Percentiles rank a stretch among this genome's conserved stretches.
Evolutionary conservation across 2,797 vertebrate genomes (phyloP).

Genomic region (Erithacus rubecula): DNA sequence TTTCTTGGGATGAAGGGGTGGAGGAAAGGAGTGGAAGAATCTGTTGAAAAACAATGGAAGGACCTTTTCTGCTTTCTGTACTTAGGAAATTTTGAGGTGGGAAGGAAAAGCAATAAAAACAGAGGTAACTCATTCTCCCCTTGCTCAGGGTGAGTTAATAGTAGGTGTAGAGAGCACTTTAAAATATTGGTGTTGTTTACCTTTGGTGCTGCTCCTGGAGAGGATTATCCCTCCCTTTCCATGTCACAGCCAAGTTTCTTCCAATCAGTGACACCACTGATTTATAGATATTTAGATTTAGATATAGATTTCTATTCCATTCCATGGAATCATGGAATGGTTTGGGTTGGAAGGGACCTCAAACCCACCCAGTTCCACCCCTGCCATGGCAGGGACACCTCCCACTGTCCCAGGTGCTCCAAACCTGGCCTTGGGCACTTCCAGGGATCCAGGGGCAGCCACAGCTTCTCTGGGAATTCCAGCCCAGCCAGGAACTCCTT

Average conservation of each 20-base stretch:
- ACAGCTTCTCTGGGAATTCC: neutral
- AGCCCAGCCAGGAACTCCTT: neutral
- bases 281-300: neutral
- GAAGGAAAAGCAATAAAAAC: neutral
- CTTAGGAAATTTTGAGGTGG: neutral
- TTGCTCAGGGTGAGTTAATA: neutral
- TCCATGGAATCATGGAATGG: neutral
- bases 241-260: neutral
- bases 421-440: fast-evolving
- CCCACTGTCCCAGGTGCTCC: neutral
- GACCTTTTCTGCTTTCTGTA: neutral
- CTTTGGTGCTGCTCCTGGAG: neutral
- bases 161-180: neutral
- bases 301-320: no score
- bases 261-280: neutral
- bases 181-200: neutral
- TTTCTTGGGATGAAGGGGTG: neutral
- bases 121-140: neutral
- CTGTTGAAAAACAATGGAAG: neutral
- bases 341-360: neutral
- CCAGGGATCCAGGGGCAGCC: neutral
- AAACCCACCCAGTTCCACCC: fast-evolving
- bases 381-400: neutral
- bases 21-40: neutral
- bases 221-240: neutral